Evolutionary conservation across 2,888 invertebrate genomes (phyloP).

Genomic region (Nyleta sp.): DNA sequence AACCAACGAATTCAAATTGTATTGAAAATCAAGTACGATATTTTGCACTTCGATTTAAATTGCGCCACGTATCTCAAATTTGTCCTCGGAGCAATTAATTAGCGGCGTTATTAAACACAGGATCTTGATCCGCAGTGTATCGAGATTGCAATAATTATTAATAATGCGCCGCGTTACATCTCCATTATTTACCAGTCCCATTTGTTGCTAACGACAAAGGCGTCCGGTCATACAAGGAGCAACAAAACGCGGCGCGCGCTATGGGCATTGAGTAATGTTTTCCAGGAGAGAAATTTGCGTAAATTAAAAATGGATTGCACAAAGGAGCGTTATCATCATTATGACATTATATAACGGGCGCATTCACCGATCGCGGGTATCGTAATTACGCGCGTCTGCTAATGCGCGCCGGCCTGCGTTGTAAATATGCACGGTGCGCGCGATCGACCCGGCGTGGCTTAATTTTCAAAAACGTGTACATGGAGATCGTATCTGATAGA

Average conservation of each 20-base stretch:
- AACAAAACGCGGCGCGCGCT: not conserved
- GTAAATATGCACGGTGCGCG: slow-evolving; percentile 9
- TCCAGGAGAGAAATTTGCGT: slow-evolving; percentile 22
- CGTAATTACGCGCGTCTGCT: slow-evolving; percentile 33
- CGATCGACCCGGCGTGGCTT: slow-evolving; percentile 47
- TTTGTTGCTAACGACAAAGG: not conserved
- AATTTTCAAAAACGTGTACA: slow-evolving; percentile 45
- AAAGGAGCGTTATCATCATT: slow-evolving; percentile 39
- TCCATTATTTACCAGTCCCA: slow-evolving; percentile 8
- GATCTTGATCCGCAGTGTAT: slow-evolving; percentile 2
- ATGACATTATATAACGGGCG: slow-evolving; percentile 34
- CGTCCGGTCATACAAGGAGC: not conserved
- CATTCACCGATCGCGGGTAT: slow-evolving; percentile 23
- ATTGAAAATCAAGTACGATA: too few relatives aligned
- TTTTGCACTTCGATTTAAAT: too few relatives aligned
- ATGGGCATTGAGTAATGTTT: slow-evolving; percentile 18
- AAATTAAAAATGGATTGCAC: slow-evolving; percentile 40
- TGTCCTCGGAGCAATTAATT: too few relatives aligned
- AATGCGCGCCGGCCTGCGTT: slow-evolving; percentile 11
- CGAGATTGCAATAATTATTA: not conserved
- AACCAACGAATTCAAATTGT: too few relatives aligned
- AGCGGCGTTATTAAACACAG: slow-evolving; percentile 1
- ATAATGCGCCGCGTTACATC: not conserved
- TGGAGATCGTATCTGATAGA: slow-evolving; percentile 48
- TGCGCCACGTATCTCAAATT: too few relatives aligned